Evolutionary conservation across 2,797 vertebrate genomes (phyloP).

Genomic region (Centropyge bicolor): DNA sequence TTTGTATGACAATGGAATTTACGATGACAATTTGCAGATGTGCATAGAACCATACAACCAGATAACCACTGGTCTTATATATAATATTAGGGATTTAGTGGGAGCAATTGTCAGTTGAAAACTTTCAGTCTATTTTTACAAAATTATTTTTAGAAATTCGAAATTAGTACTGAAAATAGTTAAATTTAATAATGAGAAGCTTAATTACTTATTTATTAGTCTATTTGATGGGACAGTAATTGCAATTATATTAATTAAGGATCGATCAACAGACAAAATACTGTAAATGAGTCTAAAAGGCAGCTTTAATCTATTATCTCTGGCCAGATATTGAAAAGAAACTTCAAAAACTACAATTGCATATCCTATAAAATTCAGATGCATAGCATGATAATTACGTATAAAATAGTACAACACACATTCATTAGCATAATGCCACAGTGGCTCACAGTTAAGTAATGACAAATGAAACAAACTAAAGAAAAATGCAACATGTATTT

Average conservation of each 20-base stretch:
- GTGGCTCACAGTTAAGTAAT: not conserved
- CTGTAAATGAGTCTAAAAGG: not conserved
- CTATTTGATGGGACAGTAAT: not conserved
- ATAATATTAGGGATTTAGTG: not conserved
- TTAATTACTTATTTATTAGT: constrained; percentile 13
- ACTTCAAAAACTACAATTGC: not conserved
- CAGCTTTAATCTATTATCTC: no score
- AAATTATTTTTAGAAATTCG: not conserved
- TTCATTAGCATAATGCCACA: not conserved
- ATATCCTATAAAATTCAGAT: not conserved
- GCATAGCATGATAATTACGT: not conserved
- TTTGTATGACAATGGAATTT: not conserved
- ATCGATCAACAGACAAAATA: not conserved
- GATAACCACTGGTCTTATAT: not conserved
- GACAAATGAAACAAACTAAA: not conserved
- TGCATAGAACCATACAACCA: no score
- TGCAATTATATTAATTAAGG: constrained; percentile 4
- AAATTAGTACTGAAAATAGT: not conserved
- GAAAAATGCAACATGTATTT: not conserved
- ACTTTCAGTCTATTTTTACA: not conserved
- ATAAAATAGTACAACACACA: not conserved
- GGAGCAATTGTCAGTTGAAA: not conserved
- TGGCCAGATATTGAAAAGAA: not conserved
- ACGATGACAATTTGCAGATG: not conserved
- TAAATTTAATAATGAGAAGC: not conserved